These are phyloP conservation scores for Polyergus mexicanus DNA, from an alignment of 1,140 invertebrate species.

Conservation along the genomic window DNA sequence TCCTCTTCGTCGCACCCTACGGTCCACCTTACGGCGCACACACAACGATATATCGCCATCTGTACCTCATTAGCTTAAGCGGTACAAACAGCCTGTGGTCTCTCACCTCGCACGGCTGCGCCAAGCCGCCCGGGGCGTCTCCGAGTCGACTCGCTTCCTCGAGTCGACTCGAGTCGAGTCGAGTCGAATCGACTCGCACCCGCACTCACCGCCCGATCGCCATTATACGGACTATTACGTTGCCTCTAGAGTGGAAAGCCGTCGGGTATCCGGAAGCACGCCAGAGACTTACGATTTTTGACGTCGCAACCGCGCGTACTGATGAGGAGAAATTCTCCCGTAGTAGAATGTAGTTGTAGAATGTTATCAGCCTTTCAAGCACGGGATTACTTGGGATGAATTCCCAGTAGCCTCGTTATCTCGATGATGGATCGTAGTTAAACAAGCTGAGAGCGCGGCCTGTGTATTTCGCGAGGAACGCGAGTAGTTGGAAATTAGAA, in stretches of 20 bases:
- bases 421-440: slow-evolving; percentile 50
- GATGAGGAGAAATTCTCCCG: slow-evolving; percentile 49
- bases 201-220: slow-evolving; percentile 54
- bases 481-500: slow-evolving; percentile 5
- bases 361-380: slow-evolving; percentile 41
- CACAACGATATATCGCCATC: slow-evolving; percentile 75
- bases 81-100: slow-evolving; percentile 75
- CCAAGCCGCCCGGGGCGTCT: slow-evolving; percentile 30
- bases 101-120: slow-evolving; percentile 67
- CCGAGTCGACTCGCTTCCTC: slow-evolving; percentile 38
- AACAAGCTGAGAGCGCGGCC: background rate
- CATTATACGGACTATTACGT: slow-evolving; percentile 73
- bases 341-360: background rate
- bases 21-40: slow-evolving; percentile 58
- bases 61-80: slow-evolving; percentile 81
- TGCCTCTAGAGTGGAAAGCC: slow-evolving; percentile 65
- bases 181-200: slow-evolving; percentile 17
- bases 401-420: slow-evolving; percentile 49
- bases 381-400: slow-evolving; percentile 35
- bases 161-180: slow-evolving; percentile 2
- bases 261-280: slow-evolving; percentile 61
- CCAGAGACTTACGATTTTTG: slow-evolving; percentile 49
- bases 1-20: slow-evolving; percentile 60
- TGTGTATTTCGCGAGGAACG: background rate
- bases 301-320: slow-evolving; percentile 47